These are phyloP conservation scores for Acleris laterana DNA, from an alignment of 2,888 invertebrate genomes.

Conservation along the genomic window DNA sequence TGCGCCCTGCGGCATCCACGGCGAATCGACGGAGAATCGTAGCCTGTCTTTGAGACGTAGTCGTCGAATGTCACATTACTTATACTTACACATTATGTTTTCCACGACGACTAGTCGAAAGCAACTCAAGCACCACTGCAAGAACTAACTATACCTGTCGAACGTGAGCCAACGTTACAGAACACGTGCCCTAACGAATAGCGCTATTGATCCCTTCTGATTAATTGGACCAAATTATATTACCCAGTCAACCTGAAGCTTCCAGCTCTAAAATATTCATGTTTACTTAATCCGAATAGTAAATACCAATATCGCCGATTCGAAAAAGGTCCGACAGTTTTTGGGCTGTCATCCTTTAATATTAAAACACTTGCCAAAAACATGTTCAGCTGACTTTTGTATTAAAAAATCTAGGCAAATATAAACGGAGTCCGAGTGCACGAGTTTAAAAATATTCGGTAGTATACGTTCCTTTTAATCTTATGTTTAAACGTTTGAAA, in stretches of 20 bases:
- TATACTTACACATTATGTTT: no score
- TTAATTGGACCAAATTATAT: slow-evolving; percentile 22
- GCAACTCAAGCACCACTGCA: no score
- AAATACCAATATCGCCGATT: background rate
- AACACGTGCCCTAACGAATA: slow-evolving; percentile 21
- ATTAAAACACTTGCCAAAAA: background rate
- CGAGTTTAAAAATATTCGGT: slow-evolving; percentile 4
- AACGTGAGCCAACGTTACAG: slow-evolving; percentile 4
- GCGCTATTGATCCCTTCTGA: slow-evolving; percentile 22
- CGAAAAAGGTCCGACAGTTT: background rate
- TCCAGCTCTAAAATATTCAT: slow-evolving; percentile 2
- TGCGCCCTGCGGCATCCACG: no score
- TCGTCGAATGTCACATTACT: no score
- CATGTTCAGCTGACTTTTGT: background rate
- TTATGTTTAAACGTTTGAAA: slow-evolving; percentile 8
- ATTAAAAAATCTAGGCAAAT: slow-evolving; percentile 8
- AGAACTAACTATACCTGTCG: background rate
- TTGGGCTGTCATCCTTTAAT: background rate
- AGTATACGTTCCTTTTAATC: slow-evolving; percentile 1
- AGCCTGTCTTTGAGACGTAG: no score
- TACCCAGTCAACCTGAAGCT: background rate
- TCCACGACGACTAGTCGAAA: no score
- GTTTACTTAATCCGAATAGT: background rate
- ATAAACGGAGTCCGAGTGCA: slow-evolving; percentile 3
- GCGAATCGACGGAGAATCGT: no score